Evolutionary conservation across 1,140 invertebrate species (phyloP).

Genomic region (Drosophila varians): DNA sequence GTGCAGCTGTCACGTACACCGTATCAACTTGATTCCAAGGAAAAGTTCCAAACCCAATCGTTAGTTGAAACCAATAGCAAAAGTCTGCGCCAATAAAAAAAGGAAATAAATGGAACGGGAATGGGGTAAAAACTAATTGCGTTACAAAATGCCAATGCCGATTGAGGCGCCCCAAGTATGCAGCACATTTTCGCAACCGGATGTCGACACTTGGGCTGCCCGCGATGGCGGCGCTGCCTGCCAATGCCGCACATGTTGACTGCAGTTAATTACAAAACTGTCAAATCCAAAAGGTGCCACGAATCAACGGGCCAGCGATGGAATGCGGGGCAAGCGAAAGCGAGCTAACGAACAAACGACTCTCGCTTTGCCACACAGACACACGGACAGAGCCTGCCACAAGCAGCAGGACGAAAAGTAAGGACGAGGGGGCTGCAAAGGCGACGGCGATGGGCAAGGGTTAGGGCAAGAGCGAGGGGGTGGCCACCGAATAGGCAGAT

Average conservation of each 20-base stretch:
- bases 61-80: conserved; percentile 21
- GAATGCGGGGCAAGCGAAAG: conserved; percentile 21
- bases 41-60: conserved; percentile 16
- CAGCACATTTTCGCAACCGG: conserved; percentile 50
- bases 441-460: not conserved
- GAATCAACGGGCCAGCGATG: conserved; percentile 65
- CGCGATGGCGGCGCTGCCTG: conserved; percentile 1
- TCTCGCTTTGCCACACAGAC: conserved; percentile 24
- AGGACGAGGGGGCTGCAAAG: not conserved
- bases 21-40: conserved; percentile 34
- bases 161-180: conserved; percentile 62
- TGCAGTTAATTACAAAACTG: conserved; percentile 83
- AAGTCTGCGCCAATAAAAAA: not conserved
- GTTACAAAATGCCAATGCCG: conserved; percentile 53
- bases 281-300: conserved; percentile 82
- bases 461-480: not conserved
- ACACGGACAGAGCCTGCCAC: conserved; percentile 27
- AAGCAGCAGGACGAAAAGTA: conserved; percentile 31
- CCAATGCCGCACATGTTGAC: conserved; percentile 57
- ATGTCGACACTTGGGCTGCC: conserved; percentile 8
- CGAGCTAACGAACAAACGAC: conserved; percentile 38
- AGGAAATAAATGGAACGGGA: conserved; percentile 7
- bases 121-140: conserved; percentile 59
- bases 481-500: conserved; percentile 67
- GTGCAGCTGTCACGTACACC: conserved; percentile 28